A percentile compares a stretch with the other conserved stretches of the same genome.
Conservation (phyloP, 2,888 invertebrate genomes). For the Rhagium mordax region DNA sequence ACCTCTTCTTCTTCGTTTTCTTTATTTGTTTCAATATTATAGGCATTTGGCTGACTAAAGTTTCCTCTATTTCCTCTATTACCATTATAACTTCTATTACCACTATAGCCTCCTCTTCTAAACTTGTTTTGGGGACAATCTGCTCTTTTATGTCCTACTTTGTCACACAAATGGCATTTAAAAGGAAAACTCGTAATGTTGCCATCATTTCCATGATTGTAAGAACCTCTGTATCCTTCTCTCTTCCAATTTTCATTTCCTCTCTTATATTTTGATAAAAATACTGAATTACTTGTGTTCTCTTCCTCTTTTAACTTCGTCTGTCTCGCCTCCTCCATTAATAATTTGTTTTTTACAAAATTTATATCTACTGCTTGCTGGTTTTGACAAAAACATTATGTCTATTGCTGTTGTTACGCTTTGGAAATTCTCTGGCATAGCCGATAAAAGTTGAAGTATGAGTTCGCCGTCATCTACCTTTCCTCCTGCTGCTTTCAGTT, state of each 20-base stretch:
- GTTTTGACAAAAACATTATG: not conserved
- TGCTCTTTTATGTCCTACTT: not conserved
- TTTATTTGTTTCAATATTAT: not conserved
- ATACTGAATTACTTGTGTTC: not conserved
- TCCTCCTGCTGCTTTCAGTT: slow-evolving; percentile 35
- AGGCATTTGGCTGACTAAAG: not conserved
- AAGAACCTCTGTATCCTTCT: not conserved
- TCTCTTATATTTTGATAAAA: not conserved
- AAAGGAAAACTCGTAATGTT: not conserved
- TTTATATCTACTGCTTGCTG: not conserved
- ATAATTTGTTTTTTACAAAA: not conserved
- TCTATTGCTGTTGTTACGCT: slow-evolving; percentile 34
- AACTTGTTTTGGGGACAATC: not conserved
- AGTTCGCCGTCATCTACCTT: slow-evolving; percentile 36
- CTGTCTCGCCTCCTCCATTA: not conserved
- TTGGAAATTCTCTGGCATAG: slow-evolving; percentile 36
- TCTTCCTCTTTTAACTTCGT: not conserved
- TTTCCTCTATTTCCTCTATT: not conserved
- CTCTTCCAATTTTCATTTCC: not conserved
- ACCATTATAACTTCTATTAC: too few species aligned
- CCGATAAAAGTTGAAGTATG: slow-evolving; percentile 28
- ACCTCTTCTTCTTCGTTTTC: not conserved
- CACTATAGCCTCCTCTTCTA: not conserved
- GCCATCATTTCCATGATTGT: not conserved
- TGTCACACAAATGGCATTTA: not conserved